Conservation (phyloP, 1,140 invertebrate genomes). For the Trichonephila clavipes region DNA sequence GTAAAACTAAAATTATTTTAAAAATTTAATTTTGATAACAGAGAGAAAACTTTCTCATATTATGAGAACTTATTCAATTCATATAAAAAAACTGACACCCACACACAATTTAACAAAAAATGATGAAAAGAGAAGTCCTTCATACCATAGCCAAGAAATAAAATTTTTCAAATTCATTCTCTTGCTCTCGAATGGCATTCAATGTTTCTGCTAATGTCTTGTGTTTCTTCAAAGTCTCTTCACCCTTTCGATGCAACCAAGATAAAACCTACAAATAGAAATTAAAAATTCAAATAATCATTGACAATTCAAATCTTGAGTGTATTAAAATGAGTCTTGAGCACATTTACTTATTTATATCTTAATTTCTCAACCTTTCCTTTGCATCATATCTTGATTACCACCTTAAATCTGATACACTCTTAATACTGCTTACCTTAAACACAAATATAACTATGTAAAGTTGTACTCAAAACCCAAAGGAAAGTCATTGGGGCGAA, state of each 20-base stretch:
- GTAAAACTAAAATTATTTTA: too few species aligned
- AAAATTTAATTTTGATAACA: neutral
- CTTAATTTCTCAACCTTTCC: too few species aligned
- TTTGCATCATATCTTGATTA: too few species aligned
- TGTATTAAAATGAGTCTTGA: too few species aligned
- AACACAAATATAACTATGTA: too few species aligned
- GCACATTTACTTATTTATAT: too few species aligned
- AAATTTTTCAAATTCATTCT: slow-evolving; percentile 90
- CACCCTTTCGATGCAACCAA: slow-evolving; percentile 88
- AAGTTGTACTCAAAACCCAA: too few species aligned
- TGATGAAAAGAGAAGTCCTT: neutral
- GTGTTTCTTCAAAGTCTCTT: slow-evolving; percentile 86
- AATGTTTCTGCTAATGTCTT: slow-evolving; percentile 83
- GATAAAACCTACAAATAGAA: slow-evolving; percentile 84
- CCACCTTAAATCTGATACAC: too few species aligned
- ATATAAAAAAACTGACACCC: too few species aligned
- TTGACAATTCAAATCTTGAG: too few species aligned
- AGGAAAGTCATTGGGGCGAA: too few species aligned
- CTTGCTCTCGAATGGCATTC: slow-evolving; percentile 85
- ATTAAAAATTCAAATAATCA: neutral
- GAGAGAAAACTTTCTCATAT: neutral
- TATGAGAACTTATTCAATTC: neutral
- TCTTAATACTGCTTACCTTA: too few species aligned
- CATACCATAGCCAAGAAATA: slow-evolving; percentile 91
- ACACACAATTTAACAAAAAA: neutral